Evolutionary conservation across 1,140 invertebrate genomes (phyloP), one percentile per base, ranked within the genome.

Genomic region (Lysiphlebus fabarum): DNA sequence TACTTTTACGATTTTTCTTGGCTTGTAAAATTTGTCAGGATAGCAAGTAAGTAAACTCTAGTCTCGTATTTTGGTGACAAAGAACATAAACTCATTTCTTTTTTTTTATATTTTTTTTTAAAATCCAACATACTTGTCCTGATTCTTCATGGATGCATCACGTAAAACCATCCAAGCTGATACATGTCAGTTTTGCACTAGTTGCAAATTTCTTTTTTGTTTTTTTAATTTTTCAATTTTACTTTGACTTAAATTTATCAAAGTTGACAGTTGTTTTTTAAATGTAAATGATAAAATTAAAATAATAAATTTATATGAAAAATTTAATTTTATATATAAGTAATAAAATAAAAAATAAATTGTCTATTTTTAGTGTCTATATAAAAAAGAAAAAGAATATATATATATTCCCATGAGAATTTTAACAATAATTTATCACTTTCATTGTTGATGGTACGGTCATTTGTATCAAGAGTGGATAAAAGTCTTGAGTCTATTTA

Each of bases 1-100:
- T n/a, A 65, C 67, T 72, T 77, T 78, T 78, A 76, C 73, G 76
- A 77, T 74, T 63, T 74, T 72, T 72, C 72, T 73, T 74, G 62
- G 70, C 68, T n/a, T n/a, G n/a, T n/a, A 60, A 74, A 75, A 76
- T 77, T 77, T 69, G 73, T 73, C 71, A 71, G 70, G 68, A 68
- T 70, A 68, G 67, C 70, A 68, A 65, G 58, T 54, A 59, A 61
- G 62, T 61, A 65, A 67, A 26, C 62, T n/a, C 51, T 53, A 12
- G 33, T 33, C 17, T 4, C 9, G n/a, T 53, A 10, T 42, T 26
- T 26, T 34, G 40, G n/a, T 50, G 7, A 37, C 33, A 58, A 51
- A 42, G n/a, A 53, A 34, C 33, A 9, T 10, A 40, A 40, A 2
- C 5, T 40, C 38, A 10, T 12, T 10, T n/a, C n/a, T n/a, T n/a